Conservation (phyloP, 1,140 invertebrate species). For the Choristoneura fumiferana region DNA sequence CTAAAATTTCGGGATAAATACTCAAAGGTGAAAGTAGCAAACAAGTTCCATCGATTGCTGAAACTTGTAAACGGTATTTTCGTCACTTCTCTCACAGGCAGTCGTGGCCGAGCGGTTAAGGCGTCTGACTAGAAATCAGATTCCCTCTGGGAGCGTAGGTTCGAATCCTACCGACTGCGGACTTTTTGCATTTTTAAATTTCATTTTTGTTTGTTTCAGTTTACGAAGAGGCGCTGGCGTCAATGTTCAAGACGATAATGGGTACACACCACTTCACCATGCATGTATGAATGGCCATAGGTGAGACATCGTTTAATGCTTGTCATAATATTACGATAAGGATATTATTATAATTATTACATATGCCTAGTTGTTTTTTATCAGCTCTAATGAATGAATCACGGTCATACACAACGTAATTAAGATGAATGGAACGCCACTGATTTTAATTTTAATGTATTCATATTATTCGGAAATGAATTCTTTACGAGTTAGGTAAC, state of each 20-base stretch:
- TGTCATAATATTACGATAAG: too few relatives aligned
- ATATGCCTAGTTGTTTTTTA: not conserved
- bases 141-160: constrained; percentile 92
- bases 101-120: constrained; percentile 92
- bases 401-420: too few relatives aligned
- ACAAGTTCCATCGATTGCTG: not conserved
- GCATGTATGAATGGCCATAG: constrained; percentile 96
- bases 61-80: constrained; percentile 20
- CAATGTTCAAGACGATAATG: constrained; percentile 95
- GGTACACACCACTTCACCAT: constrained; percentile 97
- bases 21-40: too few relatives aligned
- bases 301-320: constrained; percentile 79
- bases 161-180: constrained; percentile 91
- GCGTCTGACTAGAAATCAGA: constrained; percentile 92
- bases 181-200: constrained; percentile 38
- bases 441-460: too few relatives aligned
- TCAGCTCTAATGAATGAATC: too few relatives aligned
- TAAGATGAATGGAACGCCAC: too few relatives aligned
- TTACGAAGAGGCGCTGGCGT: constrained; percentile 92
- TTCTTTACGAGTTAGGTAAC: too few relatives aligned
- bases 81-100: constrained; percentile 58
- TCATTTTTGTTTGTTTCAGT: constrained; percentile 80
- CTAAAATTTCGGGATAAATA: too few relatives aligned
- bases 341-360: not conserved
- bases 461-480: too few relatives aligned